These are phyloP conservation scores for Scolanthus callimorphus DNA, from an alignment of 92 coral and sea anemone species.

Conservation along the genomic window DNA sequence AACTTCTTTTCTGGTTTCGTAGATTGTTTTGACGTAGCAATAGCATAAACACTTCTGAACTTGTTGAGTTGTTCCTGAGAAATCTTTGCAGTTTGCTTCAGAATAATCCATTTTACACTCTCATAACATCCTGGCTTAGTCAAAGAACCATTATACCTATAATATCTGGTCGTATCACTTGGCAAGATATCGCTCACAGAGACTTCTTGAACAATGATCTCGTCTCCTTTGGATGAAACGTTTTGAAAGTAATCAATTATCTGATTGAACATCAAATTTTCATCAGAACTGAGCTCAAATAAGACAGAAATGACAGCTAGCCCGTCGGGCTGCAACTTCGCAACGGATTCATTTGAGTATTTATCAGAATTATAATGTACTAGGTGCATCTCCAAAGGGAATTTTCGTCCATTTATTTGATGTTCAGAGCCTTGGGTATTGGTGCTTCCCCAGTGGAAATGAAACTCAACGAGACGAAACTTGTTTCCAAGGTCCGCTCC, in stretches of 20 bases:
- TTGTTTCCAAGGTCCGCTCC: conserved; percentile 53
- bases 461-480: conserved; percentile 51
- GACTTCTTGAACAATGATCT: conserved; percentile 14
- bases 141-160: conserved; percentile 85
- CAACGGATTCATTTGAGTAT: conserved; percentile 28
- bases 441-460: conserved; percentile 82
- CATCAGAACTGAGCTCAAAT: conserved; percentile 21
- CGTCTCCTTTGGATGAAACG: conserved; percentile 26
- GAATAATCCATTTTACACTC: conserved; percentile 87
- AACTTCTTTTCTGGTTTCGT: conserved; percentile 32
- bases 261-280: conserved; percentile 37
- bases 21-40: conserved; percentile 15
- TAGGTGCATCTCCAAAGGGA: conserved; percentile 83
- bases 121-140: conserved; percentile 87
- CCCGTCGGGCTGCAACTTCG: conserved; percentile 45
- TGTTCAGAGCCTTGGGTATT: conserved; percentile 81
- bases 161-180: conserved; percentile 32
- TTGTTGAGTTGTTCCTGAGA: conserved; percentile 45
- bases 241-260: conserved; percentile 37
- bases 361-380: conserved; percentile 66
- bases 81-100: conserved; percentile 53
- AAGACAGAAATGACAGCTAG: conserved; percentile 56
- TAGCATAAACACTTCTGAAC: conserved; percentile 48
- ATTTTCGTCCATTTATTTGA: conserved; percentile 52
- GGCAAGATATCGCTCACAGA: conserved; percentile 54